These are phyloP conservation scores for Pygocentrus nattereri DNA, from an alignment of 2,797 vertebrate genomes.

Conservation along the genomic window DNA sequence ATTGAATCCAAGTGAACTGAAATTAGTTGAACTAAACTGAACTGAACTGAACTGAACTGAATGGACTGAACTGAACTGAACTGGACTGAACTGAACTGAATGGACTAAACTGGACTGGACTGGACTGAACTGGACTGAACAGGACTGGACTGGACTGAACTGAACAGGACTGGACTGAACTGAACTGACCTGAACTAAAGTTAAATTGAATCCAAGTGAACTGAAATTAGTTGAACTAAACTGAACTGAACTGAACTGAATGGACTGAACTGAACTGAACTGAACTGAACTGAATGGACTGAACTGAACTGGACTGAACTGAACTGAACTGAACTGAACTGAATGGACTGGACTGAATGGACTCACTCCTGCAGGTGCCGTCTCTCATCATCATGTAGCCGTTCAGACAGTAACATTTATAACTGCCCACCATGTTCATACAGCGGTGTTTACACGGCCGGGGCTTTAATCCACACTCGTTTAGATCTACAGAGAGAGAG, in stretches of 20 bases:
- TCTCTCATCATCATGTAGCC: constrained; percentile 94
- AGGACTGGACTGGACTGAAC: neutral
- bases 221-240: too few relatives aligned
- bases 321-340: neutral
- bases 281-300: neutral
- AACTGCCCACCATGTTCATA: constrained; percentile 96
- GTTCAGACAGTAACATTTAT: constrained; percentile 96
- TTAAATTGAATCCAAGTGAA: too few relatives aligned
- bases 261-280: neutral
- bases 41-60: neutral
- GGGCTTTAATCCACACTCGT: constrained; percentile 95
- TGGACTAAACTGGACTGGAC: neutral
- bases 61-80: neutral
- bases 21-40: neutral
- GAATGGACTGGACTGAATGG: neutral
- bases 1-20: too few relatives aligned
- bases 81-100: neutral
- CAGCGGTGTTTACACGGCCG: constrained; percentile 95
- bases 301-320: neutral
- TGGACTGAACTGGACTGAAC: neutral
- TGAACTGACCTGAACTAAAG: neutral
- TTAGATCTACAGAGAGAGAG: constrained; percentile 85
- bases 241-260: too few relatives aligned
- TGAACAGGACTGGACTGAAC: neutral
- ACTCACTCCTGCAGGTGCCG: constrained; percentile 92